Evolutionary conservation across 2,888 invertebrate species (phyloP).

Genomic region (Orgyia antiqua): DNA sequence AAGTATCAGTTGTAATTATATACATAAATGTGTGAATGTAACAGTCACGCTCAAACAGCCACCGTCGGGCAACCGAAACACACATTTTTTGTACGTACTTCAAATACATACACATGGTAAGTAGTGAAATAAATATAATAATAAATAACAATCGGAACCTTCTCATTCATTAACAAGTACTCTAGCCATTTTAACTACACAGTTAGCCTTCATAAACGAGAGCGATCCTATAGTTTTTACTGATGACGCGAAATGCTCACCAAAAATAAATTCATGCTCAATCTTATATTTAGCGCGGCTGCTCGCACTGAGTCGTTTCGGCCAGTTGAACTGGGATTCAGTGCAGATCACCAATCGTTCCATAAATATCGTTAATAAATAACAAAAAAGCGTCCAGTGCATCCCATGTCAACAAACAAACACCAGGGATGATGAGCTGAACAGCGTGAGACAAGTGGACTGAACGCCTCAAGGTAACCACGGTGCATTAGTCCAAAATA

Average conservation of each 20-base stretch:
- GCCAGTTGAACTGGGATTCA: constrained; percentile 72
- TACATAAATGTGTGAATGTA: constrained; percentile 34
- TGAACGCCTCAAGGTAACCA: constrained; percentile 65
- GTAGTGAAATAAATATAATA: constrained; percentile 10
- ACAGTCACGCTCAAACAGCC: constrained; percentile 35
- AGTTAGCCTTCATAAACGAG: constrained; percentile 28
- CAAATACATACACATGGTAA: constrained; percentile 28
- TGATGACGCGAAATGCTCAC: constrained; percentile 72
- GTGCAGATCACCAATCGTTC: constrained; percentile 65
- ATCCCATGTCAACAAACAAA: constrained; percentile 45
- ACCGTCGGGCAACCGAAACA: constrained; percentile 19
- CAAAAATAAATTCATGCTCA: constrained; percentile 75
- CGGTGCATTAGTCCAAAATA: constrained; percentile 59
- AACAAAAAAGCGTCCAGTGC: constrained; percentile 37
- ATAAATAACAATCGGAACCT: constrained; percentile 2
- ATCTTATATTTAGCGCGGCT: constrained; percentile 75
- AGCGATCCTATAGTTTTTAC: constrained; percentile 34
- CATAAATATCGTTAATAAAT: constrained; percentile 36
- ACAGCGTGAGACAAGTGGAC: constrained; percentile 36
- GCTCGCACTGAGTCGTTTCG: constrained; percentile 58
- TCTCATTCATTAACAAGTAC: constrained; percentile 10
- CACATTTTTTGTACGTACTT: constrained; percentile 39
- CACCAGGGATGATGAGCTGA: constrained; percentile 42
- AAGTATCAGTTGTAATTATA: constrained; percentile 21
- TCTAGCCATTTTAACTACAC: constrained; percentile 22